Conservation (phyloP, 2,797 vertebrate genomes). For the Melanotaenia nigrans region DNA sequence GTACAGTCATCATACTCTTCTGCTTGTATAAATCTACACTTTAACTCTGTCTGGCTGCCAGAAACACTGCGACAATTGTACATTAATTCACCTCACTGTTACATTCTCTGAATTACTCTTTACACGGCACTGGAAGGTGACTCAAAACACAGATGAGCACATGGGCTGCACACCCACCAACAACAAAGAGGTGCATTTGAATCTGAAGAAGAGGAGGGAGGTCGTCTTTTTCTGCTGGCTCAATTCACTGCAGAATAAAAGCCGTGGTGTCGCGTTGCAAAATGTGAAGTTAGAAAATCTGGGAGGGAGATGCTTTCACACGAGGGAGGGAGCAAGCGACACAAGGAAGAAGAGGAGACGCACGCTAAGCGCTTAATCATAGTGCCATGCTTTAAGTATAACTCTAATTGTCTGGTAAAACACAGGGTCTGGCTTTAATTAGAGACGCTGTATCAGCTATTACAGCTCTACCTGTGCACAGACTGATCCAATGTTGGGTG, state of each 20-base stretch:
- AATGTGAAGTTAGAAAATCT: conserved; percentile 37
- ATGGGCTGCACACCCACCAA: conserved; percentile 5
- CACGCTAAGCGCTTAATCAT: conserved; percentile 77
- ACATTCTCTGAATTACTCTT: conserved; percentile 39
- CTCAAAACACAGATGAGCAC: conserved; percentile 42
- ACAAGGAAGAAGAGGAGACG: conserved; percentile 75
- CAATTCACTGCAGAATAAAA: conserved; percentile 54
- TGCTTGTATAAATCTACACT: background rate
- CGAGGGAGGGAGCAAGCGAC: conserved; percentile 43
- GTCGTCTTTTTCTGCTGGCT: conserved; percentile 11
- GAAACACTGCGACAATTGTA: conserved; percentile 37
- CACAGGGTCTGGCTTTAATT: conserved; percentile 78
- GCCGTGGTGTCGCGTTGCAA: conserved; percentile 60
- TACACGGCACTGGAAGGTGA: conserved; percentile 52
- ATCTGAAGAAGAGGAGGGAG: conserved; percentile 19
- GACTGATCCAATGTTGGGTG: conserved; percentile 49
- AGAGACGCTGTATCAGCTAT: conserved; percentile 64
- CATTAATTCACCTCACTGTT: conserved; percentile 30
- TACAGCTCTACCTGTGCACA: conserved; percentile 56
- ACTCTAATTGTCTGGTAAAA: conserved; percentile 72
- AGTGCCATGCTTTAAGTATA: conserved; percentile 76
- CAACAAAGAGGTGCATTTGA: conserved; percentile 42
- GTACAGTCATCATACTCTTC: conserved; percentile 58
- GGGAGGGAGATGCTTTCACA: conserved; percentile 64
- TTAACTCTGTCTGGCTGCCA: conserved; percentile 17